Evolutionary conservation across 2,888 invertebrate species (phyloP).

Genomic region (Agriopis aurantiaria): DNA sequence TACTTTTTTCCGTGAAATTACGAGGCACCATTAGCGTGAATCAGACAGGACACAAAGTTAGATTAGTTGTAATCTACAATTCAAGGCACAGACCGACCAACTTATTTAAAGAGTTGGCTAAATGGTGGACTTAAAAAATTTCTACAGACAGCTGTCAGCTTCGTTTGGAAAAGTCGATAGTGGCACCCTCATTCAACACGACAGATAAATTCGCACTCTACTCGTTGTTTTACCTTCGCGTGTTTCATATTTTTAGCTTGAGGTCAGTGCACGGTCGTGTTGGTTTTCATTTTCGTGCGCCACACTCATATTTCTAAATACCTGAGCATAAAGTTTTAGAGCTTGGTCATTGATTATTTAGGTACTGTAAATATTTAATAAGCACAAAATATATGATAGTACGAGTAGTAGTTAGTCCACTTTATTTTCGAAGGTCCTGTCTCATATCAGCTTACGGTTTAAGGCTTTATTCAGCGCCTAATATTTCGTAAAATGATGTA

Average conservation of each 20-base stretch:
- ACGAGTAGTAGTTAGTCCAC: too few relatives aligned
- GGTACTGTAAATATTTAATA: too few relatives aligned
- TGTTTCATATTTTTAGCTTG: constrained; percentile 44
- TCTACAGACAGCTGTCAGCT: not conserved
- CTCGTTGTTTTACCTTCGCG: constrained; percentile 44
- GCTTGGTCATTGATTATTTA: not conserved
- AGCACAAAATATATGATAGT: too few relatives aligned
- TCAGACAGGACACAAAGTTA: constrained; percentile 42
- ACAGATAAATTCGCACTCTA: not conserved
- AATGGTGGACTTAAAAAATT: not conserved
- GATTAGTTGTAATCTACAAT: constrained; percentile 42
- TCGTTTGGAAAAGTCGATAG: not conserved
- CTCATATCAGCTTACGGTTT: too few relatives aligned
- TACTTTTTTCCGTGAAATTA: constrained; percentile 29
- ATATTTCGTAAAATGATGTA: too few relatives aligned
- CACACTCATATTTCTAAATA: constrained; percentile 22
- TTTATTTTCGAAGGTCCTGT: too few relatives aligned
- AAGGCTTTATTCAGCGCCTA: too few relatives aligned
- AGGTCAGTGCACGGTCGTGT: constrained; percentile 40
- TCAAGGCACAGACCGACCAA: constrained; percentile 34
- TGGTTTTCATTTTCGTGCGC: constrained; percentile 52
- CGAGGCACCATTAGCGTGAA: constrained; percentile 36
- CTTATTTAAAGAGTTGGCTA: not conserved
- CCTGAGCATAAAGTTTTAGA: not conserved
- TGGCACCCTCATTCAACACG: not conserved